Base-by-base conservation (phyloP, 2,888 invertebrate species). In the Metopia argyrocephala region DNA sequence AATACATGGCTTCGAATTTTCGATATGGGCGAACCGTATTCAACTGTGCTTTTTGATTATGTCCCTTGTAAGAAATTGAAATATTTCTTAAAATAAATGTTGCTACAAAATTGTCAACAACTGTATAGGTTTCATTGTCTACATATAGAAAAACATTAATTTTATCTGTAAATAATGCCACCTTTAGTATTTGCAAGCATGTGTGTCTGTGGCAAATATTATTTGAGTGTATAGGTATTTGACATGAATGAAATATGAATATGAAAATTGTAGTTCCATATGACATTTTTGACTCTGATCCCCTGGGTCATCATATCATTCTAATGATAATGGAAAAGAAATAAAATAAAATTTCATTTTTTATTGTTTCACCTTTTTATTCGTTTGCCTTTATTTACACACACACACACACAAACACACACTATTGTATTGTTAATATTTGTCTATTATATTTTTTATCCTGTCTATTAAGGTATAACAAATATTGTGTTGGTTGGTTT, bases 201-300 rank as follows among this genome's bases (percentile, higher is more conserved):
- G 9, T n/a, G n/a, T n/a, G n/a, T n/a, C n/a, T n/a, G n/a, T n/a
- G n/a, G n/a, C n/a, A n/a, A n/a, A n/a, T n/a, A n/a, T n/a, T 38
- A 2, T 38, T 3, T 38, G 38, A 38, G 38, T 38, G 38, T 38
- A 4, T 2, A 12, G 38, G 38, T 38, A 3, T 38, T 21, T 66
- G 31, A 12, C 25, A 66, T 65, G 52, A 65, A 65, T 38, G 65
- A 65, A 54, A 52, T 66, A 66, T 54, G 38, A 66, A 38, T 52
- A 28, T 54, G 52, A 23, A 31, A 66, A 52, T 52, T 52, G 52
- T 52, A 31, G 38, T 66, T 66, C n/a, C 52, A 28, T 46, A 20
- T 48, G 28, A 48, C 48, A 15, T 18, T 52, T n/a, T 15, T 12
- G 5, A 18, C 31, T 38, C n/a, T 62, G 45, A 52, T 54, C 65